Evolutionary conservation across 2,113 vertebrate species (phyloP), one percentile per base, ranked within the genome.

Genomic region (Pogonocichla stellata): DNA sequence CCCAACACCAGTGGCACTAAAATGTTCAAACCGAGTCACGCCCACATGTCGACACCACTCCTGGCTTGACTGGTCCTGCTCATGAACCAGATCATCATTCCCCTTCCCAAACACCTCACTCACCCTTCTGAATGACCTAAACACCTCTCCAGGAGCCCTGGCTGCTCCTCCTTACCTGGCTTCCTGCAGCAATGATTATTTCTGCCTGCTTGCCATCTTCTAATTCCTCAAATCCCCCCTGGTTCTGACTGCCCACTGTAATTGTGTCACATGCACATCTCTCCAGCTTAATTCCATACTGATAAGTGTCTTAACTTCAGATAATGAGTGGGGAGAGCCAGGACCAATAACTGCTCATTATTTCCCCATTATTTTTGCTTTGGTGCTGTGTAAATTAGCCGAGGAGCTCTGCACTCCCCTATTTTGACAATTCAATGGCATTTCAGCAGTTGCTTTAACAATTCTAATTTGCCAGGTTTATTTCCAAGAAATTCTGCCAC

Each of bases 281-380:
- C 36, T 3, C 84, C 88, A 70, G 80, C 84, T 86, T 92, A 86
- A 96, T 87, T 94, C 85, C 53, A 24, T 51, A 78, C 66, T 95
- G 95, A 95, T 80, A 92, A 97, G 94, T 82, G 79, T 89, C 94
- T 89, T 81, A 88, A 90, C 96, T 96, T 86, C 82, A 93, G 40
- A 93, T 91, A 96, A 97, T 88, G 92, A 92, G 65, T 70, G 79
- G 71, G 81, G 91, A 93, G 79, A 88, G 67, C 74, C 81, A 73
- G 54, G 29, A 84, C 88, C 90, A 96, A 86, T 95, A 97, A 96
- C 50, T 97, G 93, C 96, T 97, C 57, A 5, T 97, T 96, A 97
- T 96, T 94, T 95, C 88, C 77, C 92, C 91, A 97, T 97, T 97
- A 95, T 97, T 97, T 96, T 96, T 96, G 93, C 95, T 95, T 95